Conservation (phyloP, 1,140 invertebrate species). For the Anastrepha obliqua region DNA sequence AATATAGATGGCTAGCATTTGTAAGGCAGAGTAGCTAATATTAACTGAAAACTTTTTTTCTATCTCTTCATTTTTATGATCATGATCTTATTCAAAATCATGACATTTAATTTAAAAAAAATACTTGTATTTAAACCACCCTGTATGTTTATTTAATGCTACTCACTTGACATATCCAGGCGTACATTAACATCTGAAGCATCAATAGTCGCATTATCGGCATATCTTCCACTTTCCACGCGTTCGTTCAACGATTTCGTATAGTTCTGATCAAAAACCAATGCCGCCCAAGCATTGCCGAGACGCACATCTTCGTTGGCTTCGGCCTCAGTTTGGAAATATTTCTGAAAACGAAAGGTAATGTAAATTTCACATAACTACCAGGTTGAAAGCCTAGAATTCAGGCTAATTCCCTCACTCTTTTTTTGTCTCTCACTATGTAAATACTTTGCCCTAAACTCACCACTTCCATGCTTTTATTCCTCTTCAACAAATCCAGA, state of each 20-base stretch:
- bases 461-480: conserved; percentile 78
- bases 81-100: too few relatives aligned
- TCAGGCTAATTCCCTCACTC: not conserved
- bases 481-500: conserved; percentile 81
- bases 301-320: conserved; percentile 83
- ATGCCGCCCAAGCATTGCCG: conserved; percentile 88
- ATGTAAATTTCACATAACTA: not conserved
- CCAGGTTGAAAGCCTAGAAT: too few relatives aligned
- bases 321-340: conserved; percentile 75
- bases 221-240: conserved; percentile 81
- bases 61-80: too few relatives aligned
- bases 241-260: conserved; percentile 83
- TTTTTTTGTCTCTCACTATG: not conserved
- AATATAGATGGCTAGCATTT: too few relatives aligned
- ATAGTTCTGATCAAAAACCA: conserved; percentile 90
- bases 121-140: too few relatives aligned
- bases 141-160: too few relatives aligned
- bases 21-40: too few relatives aligned
- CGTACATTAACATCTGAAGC: conserved; percentile 85
- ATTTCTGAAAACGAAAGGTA: conserved; percentile 68
- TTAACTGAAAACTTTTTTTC: too few relatives aligned
- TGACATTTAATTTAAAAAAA: too few relatives aligned
- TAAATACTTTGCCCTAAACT: conserved; percentile 63
- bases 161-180: conserved; percentile 93
- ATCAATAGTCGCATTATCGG: conserved; percentile 81